Conservation (phyloP, 1,140 invertebrate genomes). For the Lethrus apterus region DNA sequence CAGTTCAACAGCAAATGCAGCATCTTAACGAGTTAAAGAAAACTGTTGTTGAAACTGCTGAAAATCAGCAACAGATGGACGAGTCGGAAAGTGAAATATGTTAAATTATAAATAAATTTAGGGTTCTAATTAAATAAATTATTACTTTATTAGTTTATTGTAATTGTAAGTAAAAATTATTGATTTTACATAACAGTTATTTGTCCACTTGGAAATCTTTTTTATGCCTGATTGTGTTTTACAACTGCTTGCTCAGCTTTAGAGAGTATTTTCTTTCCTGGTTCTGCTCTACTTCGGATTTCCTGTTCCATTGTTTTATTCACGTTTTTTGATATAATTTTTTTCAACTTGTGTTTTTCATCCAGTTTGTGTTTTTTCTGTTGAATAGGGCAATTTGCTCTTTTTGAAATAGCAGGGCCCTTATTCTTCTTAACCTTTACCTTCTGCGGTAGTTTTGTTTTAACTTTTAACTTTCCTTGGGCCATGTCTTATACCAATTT, state of each 20-base stretch:
- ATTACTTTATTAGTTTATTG: no score
- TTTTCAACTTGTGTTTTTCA: conserved; percentile 53
- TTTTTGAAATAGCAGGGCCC: conserved; percentile 41
- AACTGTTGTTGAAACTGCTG: no score
- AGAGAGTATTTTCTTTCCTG: conserved; percentile 44
- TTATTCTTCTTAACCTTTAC: conserved; percentile 45
- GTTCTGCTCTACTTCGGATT: conserved; percentile 47
- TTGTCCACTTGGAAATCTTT: no score
- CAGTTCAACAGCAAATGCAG: conserved; percentile 23
- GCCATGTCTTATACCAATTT: no score
- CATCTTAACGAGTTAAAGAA: neutral
- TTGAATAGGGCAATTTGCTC: conserved; percentile 52
- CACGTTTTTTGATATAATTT: conserved; percentile 52
- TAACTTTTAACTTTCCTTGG: conserved; percentile 54
- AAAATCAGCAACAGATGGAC: no score
- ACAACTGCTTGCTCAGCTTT: conserved; percentile 46
- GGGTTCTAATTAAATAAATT: no score
- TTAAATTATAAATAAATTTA: no score
- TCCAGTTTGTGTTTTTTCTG: conserved; percentile 52
- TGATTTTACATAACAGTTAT: no score
- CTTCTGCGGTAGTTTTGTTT: conserved; percentile 46
- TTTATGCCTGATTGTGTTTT: no score
- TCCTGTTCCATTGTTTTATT: conserved; percentile 55
- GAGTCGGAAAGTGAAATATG: no score
- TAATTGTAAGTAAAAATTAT: no score